These are phyloP conservation scores for Amniataba percoides DNA, from an alignment of 2,797 vertebrate genomes.

Conservation along the genomic window DNA sequence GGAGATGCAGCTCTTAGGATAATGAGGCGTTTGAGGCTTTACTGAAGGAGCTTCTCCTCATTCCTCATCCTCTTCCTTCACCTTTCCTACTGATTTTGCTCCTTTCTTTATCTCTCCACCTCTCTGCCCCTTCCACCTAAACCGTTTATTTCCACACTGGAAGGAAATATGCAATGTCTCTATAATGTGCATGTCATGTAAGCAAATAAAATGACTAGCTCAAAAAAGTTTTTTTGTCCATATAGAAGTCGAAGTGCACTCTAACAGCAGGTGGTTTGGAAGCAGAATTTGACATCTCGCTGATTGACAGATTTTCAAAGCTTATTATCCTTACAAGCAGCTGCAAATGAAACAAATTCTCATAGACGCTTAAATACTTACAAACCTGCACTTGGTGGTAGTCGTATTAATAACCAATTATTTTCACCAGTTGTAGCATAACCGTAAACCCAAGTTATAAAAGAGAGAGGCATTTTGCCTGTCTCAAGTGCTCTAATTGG, in stretches of 20 bases:
- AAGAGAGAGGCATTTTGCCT: constrained; percentile 59
- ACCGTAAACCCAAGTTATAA: constrained; percentile 51
- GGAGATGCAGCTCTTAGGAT: constrained; percentile 69
- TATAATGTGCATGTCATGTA: neutral
- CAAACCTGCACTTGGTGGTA: constrained; percentile 35
- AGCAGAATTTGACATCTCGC: constrained; percentile 36
- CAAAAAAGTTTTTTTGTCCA: neutral
- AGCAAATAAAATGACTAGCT: constrained; percentile 6
- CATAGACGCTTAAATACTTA: constrained; percentile 51
- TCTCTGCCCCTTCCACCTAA: neutral
- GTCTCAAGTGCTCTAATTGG: constrained; percentile 78
- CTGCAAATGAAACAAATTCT: constrained; percentile 58
- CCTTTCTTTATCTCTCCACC: constrained; percentile 25
- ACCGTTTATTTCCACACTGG: neutral
- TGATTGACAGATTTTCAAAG: constrained; percentile 49
- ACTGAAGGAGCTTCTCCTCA: constrained; percentile 38
- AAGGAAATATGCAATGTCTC: constrained; percentile 20
- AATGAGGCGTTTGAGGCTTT: constrained; percentile 71
- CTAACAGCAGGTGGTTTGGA: constrained; percentile 14
- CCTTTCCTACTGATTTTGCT: constrained; percentile 43
- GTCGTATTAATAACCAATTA: constrained; percentile 63
- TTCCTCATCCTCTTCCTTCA: constrained; percentile 42
- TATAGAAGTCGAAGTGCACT: constrained; percentile 25
- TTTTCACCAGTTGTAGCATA: constrained; percentile 52
- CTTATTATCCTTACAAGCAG: constrained; percentile 25